A percentile compares a stretch with the other conserved stretches of the same genome.
Conservation (phyloP, 2,113 vertebrate species). For the Pungitius pungitius region DNA sequence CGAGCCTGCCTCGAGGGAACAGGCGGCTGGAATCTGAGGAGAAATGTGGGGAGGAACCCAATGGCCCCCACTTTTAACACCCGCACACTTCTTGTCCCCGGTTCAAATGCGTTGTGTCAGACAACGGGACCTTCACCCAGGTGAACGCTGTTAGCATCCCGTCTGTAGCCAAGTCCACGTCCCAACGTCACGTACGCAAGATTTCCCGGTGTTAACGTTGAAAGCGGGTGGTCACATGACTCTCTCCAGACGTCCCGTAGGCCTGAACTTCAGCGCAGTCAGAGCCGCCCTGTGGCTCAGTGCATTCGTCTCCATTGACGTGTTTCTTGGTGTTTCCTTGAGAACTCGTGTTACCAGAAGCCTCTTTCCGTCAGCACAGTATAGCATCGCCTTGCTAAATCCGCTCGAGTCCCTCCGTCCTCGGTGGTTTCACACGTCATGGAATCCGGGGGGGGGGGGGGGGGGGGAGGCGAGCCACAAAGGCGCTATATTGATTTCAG, state of each 20-base stretch:
- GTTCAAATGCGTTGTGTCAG: too few species aligned
- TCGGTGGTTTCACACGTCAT: constrained; percentile 39
- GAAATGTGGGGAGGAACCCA: too few species aligned
- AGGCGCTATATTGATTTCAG: constrained; percentile 69
- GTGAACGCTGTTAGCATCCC: too few species aligned
- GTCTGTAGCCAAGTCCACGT: too few species aligned
- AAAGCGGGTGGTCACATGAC: background rate
- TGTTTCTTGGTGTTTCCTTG: background rate
- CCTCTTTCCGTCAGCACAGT: constrained; percentile 25
- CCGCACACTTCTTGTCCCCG: too few species aligned
- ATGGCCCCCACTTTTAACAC: too few species aligned
- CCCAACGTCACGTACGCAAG: too few species aligned
- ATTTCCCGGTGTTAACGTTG: too few species aligned
- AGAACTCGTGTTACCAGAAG: constrained; percentile 27
- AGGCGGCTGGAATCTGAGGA: too few species aligned
- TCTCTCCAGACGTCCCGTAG: background rate
- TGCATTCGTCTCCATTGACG: background rate
- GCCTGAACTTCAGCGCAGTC: background rate
- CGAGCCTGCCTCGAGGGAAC: too few species aligned
- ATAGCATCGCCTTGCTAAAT: constrained; percentile 40
- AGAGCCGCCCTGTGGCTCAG: background rate
- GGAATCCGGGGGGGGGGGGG: constrained; percentile 38
- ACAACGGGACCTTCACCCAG: too few species aligned
- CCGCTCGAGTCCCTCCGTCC: constrained; percentile 34
- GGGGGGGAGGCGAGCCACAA: constrained; percentile 43